phyloP scores from a whole-genome alignment of 2,797 vertebrate species.

The Corythornis leucogaster region DNA sequence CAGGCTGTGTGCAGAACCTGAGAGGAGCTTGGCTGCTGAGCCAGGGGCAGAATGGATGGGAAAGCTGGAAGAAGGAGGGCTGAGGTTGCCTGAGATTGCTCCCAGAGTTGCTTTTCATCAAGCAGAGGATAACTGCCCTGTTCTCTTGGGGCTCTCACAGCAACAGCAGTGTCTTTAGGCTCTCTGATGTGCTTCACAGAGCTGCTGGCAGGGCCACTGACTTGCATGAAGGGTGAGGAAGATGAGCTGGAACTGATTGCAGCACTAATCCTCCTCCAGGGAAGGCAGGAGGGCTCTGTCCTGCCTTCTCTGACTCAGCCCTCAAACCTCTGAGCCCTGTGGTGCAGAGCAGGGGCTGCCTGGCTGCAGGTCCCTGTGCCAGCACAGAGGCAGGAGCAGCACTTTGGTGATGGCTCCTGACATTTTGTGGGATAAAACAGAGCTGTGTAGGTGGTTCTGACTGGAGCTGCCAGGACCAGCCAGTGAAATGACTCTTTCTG shows the following conservation, averaged over 20 bases:
- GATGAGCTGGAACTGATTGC: not conserved
- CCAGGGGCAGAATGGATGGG: not conserved
- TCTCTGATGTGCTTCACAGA: not conserved
- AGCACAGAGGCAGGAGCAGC: not conserved
- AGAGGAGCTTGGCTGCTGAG: not conserved
- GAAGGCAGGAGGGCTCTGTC: not conserved
- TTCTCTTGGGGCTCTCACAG: not conserved
- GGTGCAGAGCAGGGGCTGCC: not conserved
- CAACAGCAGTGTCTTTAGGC: not conserved
- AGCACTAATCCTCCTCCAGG: not conserved
- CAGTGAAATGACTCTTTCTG: not conserved
- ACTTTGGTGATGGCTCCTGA: constrained; percentile 11
- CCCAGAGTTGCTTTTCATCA: not conserved
- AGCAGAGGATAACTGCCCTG: not conserved
- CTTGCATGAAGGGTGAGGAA: not conserved
- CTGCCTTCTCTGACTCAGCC: not conserved
- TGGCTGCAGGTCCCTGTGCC: not conserved
- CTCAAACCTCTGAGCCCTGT: not conserved
- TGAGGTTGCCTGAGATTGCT: not conserved
- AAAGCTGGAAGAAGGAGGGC: not conserved
- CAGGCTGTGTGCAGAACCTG: not conserved
- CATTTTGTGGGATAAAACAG: constrained; percentile 7
- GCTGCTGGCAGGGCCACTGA: not conserved
- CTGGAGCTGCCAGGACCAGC: constrained; percentile 23
- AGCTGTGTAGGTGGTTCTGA: constrained; percentile 24